Evolutionary conservation across 2,797 vertebrate species (phyloP), one percentile per base, ranked within the genome.

Genomic region (Eremophila alpestris): DNA sequence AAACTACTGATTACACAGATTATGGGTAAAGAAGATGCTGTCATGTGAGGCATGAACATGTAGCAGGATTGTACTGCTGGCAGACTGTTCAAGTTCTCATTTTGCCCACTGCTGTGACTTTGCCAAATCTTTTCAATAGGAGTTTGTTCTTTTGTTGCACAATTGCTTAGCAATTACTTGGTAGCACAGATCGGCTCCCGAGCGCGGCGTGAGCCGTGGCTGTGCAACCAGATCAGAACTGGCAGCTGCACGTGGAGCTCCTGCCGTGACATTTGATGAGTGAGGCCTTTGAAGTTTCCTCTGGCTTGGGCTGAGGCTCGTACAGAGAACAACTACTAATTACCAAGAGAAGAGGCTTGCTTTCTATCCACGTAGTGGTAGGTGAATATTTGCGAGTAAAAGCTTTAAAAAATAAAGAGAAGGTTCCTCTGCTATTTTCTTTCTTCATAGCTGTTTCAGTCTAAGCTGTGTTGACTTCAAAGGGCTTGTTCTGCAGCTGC

Each of bases 261-360:
- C 59, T 78, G 83, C 75, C 1, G 2, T 77, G 90, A 27, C n/a
- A 17, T 54, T 74, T 81, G 68, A 84, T 0, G 0, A 82, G 67
- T 20, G 54, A 51, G 69, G 49, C 84, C 64, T 92, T 92, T 94
- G 89, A 91, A 91, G 81, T 85, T 92, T 68, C 46, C 54, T 83
- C 83, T 83, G 87, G 75, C 87, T 93, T 86, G 48, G 65, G 52
- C 60, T 91, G 56, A 89, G 71, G 11, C 49, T 93, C 1, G 1
- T 58, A 67, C 51, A 77, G 75, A 83, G 84, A 92, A 83, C 75
- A 89, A 83, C 68, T 71, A 62, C 75, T 89, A 93, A 92, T 95
- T 89, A 95, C 30, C 16, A 59, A 59, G 82, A 65, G 71, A 76
- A 59, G 54, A 48, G n/a, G 22, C 41, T 83, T 93, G 6, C 83